Evolutionary conservation across 2,797 vertebrate species (phyloP), one percentile per base, ranked within the genome.

Genomic region (Ctenosaura bakeri): DNA sequence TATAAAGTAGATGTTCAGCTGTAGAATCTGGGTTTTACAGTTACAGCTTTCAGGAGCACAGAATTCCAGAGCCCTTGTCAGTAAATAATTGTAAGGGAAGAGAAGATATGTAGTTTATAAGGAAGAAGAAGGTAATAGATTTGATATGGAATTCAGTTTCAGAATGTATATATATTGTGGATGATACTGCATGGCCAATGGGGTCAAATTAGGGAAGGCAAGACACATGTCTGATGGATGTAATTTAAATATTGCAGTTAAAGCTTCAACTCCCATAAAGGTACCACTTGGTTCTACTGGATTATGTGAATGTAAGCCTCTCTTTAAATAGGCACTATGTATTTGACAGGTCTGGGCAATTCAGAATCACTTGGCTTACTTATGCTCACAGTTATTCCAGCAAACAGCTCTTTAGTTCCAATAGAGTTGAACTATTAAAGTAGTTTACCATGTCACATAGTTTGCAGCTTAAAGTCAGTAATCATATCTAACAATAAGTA

Each of bases 231-330:
- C 66, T 94, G 92, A 92, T 92, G 89, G 88, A 54, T 89, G 64
- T 83, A 74, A 64, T 29, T 74, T 62, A 77, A 90, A 71, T 66
- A 77, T 79, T 85, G 50, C 84, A 62, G 81, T 93, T 87, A 42
- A 91, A 93, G 94, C 93, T 90, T 94, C 93, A 93, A 89, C 95
- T 94, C 93, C 92, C 93, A 87, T 91, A 93, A 82, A 95, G 94
- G 93, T 95, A 95, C 92, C 93, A 88, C 87, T 82, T 93, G 92
- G 94, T 94, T 95, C 94, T 94, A 92, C 93, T 92, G 93, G 95
- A 94, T 96, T 96, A 95, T 93, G 92, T 94, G 95, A 95, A 96
- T 95, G 94, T 92, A 94, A 94, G 87, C 93, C 93, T 96, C 32
- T 77, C 90, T 94, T 93, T 91, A 95, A 91, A 94, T 85, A 91